Evolutionary conservation across 2,797 vertebrate genomes (phyloP), one percentile per base, ranked within the genome.

Genomic region (Corythornis leucogaster): DNA sequence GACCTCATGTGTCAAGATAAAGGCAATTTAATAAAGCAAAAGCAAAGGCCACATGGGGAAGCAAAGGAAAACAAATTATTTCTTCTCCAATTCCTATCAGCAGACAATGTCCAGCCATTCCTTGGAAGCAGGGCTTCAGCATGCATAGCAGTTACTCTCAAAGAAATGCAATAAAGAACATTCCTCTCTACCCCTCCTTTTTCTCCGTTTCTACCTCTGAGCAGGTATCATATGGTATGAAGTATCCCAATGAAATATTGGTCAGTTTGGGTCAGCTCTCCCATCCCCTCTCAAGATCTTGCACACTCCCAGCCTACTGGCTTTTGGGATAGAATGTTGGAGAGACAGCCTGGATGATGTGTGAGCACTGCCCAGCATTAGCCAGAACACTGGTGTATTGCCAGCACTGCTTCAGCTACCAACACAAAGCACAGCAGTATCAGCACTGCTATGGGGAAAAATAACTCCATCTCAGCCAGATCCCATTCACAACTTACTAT

Each of bases 51-150:
- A 12, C 4, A 6, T 2, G 7, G 6, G 21, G 40, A 64, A 35
- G 18, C 15, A 76, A 48, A 90, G 15, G 14, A 28, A 70, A 48
- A 25, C 2, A 69, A 64, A 46, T 68, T 3, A 53, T 58, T 35
- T 70, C 25, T 31, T 64, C 6, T 28, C 9, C 42, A 33, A 9
- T 59, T 54, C 11, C 38, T 21, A 31, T 48, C 11, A 42, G 25
- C 3, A 64, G 25, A 12, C 0, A 1, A 46, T 48, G 33, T 13
- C 31, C 21, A 48, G 18, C 15, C 8, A 31, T 2, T 45, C 43
- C 73, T 25, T 7, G 9, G 8, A 64, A 64, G 11, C 4, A 28
- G 18, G 12, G 3, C 11, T 75, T 80, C 38, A n/a, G 13, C 42
- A 46, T 16, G 9, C 6, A 9, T 48, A 53, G 45, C 22, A 4